phyloP scores from a whole-genome alignment of 2,797 vertebrate genomes.

The Thaleichthys pacificus region DNA sequence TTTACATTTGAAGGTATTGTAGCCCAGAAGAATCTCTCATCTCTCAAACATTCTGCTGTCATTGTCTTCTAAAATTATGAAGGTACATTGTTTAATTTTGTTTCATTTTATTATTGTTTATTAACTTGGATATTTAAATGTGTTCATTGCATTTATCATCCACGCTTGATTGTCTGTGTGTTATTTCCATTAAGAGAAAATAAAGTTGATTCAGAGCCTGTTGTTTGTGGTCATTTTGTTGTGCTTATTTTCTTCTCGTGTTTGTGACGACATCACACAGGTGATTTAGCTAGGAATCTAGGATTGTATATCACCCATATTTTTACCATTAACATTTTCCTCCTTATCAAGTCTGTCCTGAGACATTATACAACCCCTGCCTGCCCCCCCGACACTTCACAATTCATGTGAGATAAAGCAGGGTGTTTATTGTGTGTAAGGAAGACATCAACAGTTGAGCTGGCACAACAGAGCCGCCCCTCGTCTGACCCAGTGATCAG shows the following conservation, averaged over 20 bases:
- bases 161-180: conserved; percentile 68
- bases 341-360: too few species aligned
- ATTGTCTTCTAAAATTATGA: conserved; percentile 22
- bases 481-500: conserved; percentile 84
- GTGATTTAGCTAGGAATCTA: too few species aligned
- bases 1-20: not conserved
- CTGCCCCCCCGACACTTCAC: too few species aligned
- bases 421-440: not conserved
- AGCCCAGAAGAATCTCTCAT: not conserved
- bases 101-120: conserved; percentile 47
- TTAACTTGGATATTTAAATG: conserved; percentile 57
- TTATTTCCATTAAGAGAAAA: conserved; percentile 57
- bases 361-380: too few species aligned
- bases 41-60: not conserved
- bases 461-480: conserved; percentile 86
- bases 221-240: not conserved
- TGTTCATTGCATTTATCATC: conserved; percentile 60
- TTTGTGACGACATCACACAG: too few species aligned
- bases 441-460: conserved; percentile 71
- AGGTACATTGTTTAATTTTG: conserved; percentile 34
- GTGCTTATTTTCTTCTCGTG: not conserved
- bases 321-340: too few species aligned
- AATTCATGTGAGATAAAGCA: not conserved
- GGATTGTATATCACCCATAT: too few species aligned
- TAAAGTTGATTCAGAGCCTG: conserved; percentile 50